A percentile compares a stretch with the other conserved stretches of the same genome.
Conservation (phyloP, 2,113 vertebrate species). For the Etheostoma cragini region DNA sequence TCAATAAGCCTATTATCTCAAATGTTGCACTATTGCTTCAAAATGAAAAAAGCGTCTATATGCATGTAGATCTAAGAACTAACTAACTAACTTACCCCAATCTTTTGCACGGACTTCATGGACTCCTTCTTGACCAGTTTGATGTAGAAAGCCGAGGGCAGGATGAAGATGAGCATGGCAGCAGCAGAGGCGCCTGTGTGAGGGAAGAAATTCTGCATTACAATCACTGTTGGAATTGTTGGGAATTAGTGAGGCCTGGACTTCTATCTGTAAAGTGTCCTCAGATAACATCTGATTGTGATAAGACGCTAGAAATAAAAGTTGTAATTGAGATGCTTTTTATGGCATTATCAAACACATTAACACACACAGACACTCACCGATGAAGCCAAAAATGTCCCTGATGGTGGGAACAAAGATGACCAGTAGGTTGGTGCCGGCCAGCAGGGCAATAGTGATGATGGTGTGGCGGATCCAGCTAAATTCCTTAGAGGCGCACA, state of each 20-base stretch:
- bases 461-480: conserved; percentile 91
- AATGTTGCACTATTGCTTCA: too few species aligned
- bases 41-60: too few species aligned
- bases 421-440: conserved; percentile 89
- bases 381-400: conserved; percentile 97
- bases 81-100: conserved; percentile 87
- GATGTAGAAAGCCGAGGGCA: conserved; percentile 98
- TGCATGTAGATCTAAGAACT: background rate
- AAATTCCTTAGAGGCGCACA: conserved; percentile 90
- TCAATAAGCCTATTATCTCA: too few species aligned
- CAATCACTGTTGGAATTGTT: background rate
- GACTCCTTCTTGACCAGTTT: conserved; percentile 97
- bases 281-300: too few species aligned
- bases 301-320: too few species aligned
- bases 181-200: conserved; percentile 93
- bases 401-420: conserved; percentile 95
- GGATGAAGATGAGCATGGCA: conserved; percentile 97
- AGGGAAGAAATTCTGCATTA: background rate
- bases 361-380: conserved; percentile 53
- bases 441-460: conserved; percentile 89
- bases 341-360: background rate
- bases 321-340: background rate
- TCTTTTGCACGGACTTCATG: conserved; percentile 94
- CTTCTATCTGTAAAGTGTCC: too few species aligned
- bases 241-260: too few species aligned